Conservation (phyloP, 2,888 invertebrate species). For the Tanypteryx hageni region DNA sequence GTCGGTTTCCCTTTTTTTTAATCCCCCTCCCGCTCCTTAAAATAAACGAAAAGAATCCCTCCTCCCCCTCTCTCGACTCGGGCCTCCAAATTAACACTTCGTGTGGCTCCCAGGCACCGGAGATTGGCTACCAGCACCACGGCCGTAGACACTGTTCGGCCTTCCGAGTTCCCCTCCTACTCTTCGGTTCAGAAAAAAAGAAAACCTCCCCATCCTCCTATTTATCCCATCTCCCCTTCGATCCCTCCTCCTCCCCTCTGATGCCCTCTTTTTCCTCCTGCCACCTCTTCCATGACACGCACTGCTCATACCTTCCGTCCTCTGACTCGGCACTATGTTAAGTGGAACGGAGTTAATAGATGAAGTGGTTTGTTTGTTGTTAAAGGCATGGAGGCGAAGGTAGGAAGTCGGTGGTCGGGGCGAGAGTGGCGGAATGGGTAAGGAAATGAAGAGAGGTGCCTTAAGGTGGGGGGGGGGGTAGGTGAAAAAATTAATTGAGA, state of each 20-base stretch:
- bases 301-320: background rate
- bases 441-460: background rate
- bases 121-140: slow-evolving; percentile 3
- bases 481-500: slow-evolving; percentile 22
- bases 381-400: background rate
- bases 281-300: background rate
- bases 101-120: slow-evolving; percentile 13
- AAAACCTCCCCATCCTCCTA: background rate
- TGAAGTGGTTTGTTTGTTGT: slow-evolving; percentile 19
- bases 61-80: background rate
- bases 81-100: slow-evolving; percentile 28
- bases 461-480: background rate
- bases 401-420: no score
- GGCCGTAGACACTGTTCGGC: background rate
- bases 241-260: background rate
- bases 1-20: background rate
- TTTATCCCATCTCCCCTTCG: background rate
- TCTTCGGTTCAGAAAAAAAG: background rate
- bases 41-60: background rate
- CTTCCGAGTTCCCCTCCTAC: background rate
- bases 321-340: slow-evolving; percentile 59
- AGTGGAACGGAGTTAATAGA: slow-evolving; percentile 50
- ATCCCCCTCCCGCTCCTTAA: background rate
- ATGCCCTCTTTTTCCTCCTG: background rate
- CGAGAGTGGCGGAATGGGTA: background rate